These are phyloP conservation scores for Dugesia japonica DNA, from an alignment of 2,888 invertebrate genomes.

Conservation along the genomic window DNA sequence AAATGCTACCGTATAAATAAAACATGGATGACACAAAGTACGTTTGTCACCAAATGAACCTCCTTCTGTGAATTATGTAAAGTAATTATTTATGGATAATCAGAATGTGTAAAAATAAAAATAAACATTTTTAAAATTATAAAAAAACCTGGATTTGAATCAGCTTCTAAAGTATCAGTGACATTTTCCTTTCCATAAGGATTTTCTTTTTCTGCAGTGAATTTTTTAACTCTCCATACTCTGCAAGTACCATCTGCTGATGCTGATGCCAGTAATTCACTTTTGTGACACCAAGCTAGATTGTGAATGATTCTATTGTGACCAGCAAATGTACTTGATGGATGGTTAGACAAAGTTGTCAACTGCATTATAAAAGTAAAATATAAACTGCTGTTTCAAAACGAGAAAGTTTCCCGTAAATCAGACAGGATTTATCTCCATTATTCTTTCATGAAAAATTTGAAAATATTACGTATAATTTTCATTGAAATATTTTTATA, in stretches of 20 bases:
- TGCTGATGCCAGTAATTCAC: constrained; percentile 54
- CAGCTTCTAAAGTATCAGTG: background rate
- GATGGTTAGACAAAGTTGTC: constrained; percentile 35
- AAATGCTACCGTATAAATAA: constrained; percentile 57
- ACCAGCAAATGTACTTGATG: constrained; percentile 46
- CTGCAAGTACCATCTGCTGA: constrained; percentile 57
- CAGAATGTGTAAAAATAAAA: too few species aligned
- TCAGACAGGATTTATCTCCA: too few species aligned
- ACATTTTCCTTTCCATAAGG: background rate
- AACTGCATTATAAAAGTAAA: constrained; percentile 26
- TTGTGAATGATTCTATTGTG: constrained; percentile 58
- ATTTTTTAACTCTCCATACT: constrained; percentile 23
- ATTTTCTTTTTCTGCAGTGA: background rate
- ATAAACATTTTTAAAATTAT: too few species aligned
- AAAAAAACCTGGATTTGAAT: background rate
- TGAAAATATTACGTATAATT: too few species aligned
- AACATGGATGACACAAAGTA: constrained; percentile 57
- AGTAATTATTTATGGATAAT: too few species aligned
- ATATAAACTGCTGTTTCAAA: too few species aligned
- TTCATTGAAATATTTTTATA: too few species aligned
- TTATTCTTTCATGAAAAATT: too few species aligned
- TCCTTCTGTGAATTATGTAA: background rate
- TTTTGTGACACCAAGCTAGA: constrained; percentile 53
- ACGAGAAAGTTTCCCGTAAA: too few species aligned
- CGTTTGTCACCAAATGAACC: constrained; percentile 36